A percentile compares a stretch with the other conserved stretches of the same genome.
Conservation (phyloP, 2,113 vertebrate genomes). For the Caranx melampygus region DNA sequence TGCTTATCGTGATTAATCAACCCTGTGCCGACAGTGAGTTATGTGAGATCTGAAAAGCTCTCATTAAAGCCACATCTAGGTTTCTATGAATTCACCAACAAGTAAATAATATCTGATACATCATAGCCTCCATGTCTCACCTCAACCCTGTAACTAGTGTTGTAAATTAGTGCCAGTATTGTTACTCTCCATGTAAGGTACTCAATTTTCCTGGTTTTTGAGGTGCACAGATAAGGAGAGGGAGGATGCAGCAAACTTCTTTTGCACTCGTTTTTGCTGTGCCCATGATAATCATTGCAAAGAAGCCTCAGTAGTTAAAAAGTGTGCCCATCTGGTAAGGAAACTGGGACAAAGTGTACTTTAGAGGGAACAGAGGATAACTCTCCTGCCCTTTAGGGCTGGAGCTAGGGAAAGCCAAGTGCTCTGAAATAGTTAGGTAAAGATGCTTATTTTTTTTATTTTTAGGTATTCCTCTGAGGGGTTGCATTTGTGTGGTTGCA, state of each 20-base stretch:
- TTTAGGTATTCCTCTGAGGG: conserved; percentile 60
- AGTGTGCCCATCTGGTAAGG: conserved; percentile 81
- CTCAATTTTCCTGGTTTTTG: conserved; percentile 12
- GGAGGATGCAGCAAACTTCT: conserved; percentile 50
- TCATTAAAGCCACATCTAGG: conserved; percentile 54
- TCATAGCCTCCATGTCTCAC: conserved; percentile 18
- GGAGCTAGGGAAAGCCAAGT: conserved; percentile 67
- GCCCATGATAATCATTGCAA: conserved; percentile 74
- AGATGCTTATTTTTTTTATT: conserved; percentile 75
- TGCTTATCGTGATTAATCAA: conserved; percentile 53
- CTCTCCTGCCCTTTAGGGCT: conserved; percentile 77
- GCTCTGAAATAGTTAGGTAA: conserved; percentile 70
- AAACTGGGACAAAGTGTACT: conserved; percentile 85
- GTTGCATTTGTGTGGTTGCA: conserved; percentile 68
- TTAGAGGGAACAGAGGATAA: conserved; percentile 78
- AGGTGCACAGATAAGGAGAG: conserved; percentile 37
- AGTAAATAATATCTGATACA: conserved; percentile 41
- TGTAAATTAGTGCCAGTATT: conserved; percentile 21
- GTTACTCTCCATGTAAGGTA: background rate
- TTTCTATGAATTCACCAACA: conserved; percentile 40
- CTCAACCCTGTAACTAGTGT: conserved; percentile 29
- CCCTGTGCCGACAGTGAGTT: conserved; percentile 30
- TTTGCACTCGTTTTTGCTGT: conserved; percentile 66
- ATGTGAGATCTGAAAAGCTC: conserved; percentile 39
- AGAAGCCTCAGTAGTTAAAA: conserved; percentile 76